Base-by-base conservation (phyloP, 2,113 vertebrate genomes). In the Catharus fuscescens region DNA sequence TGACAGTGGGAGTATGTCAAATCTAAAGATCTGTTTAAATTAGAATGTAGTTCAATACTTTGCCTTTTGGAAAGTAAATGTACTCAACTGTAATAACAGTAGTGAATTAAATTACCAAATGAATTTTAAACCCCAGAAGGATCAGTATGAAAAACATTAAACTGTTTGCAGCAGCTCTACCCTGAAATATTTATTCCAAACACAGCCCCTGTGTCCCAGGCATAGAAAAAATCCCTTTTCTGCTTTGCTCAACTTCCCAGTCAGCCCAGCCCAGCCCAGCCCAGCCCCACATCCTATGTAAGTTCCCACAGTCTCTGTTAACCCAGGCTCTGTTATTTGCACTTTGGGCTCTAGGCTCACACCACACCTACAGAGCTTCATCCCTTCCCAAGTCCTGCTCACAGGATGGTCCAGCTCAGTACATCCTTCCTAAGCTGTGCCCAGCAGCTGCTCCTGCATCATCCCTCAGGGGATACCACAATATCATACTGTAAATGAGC, bases 21-120 rank as follows among this genome's bases (percentile, higher is more conserved):
- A 87, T 61, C n/a, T 36, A 62, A 91, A 16, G 16, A 21, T 61
- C 13, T 85, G 20, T 89, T 84, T 79, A 60, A 62, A 86, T 59
- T 34, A 62, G 40, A 76, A 26, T 18, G 9, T 78, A 50, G 20
- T 72, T 88, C 50, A 89, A 19, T 69, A 38, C 28, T 67, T 82
- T n/a, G 48, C 40, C 45, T 53, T 71, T 64, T 84, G 42, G 48
- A 71, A 95, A 87, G 45, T 53, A 57, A 72, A 72, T 84, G 29
- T n/a, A 78, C 17, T 70, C 36, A 74, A 40, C 9, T 74, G n/a
- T 42, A 74, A 36, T 26, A 73, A 72, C 18, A 54, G n/a, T 17
- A 72, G 26, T 4, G 40, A 57, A 45, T 56, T 21, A 60, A 61
- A 80, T 66, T 80, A 66, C 32, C 45, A 88, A 92, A 59, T 45